Evolutionary conservation across 2,113 vertebrate species (phyloP).

Genomic region (Falcunculus frontatus): DNA sequence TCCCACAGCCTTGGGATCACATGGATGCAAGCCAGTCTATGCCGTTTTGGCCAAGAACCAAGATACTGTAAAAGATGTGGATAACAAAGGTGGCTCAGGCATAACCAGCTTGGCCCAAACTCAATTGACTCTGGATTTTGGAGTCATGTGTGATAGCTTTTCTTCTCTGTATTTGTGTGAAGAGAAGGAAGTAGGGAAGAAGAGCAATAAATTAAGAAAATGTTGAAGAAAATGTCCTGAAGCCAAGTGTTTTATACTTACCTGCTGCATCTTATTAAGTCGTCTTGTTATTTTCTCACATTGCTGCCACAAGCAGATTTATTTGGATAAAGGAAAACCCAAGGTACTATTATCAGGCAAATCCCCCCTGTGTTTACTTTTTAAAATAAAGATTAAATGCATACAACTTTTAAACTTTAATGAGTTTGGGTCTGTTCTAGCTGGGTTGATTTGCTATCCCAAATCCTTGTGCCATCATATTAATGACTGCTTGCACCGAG

Average conservation of each 20-base stretch:
- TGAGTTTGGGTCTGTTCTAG: slow-evolving; percentile 29
- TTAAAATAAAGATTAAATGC: slow-evolving; percentile 40
- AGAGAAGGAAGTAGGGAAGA: background rate
- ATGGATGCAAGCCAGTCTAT: background rate
- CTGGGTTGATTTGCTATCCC: slow-evolving; percentile 46
- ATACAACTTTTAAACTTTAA: slow-evolving; percentile 41
- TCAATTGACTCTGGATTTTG: background rate
- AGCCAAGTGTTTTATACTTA: background rate
- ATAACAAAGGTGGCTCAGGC: background rate
- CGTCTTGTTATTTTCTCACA: background rate
- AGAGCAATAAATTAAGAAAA: background rate
- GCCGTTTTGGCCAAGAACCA: background rate
- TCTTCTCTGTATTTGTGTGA: background rate
- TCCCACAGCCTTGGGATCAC: background rate
- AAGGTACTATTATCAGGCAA: background rate
- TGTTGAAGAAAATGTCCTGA: background rate
- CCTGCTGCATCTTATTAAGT: background rate
- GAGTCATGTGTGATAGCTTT: background rate
- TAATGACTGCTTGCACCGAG: slow-evolving; percentile 47
- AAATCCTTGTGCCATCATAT: slow-evolving; percentile 51
- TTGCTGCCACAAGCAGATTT: background rate
- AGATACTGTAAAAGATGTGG: fast-evolving
- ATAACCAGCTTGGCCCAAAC: background rate
- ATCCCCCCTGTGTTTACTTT: background rate
- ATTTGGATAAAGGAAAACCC: background rate